Conservation (phyloP, 2,888 invertebrate species). For the Luperina nickerlii region DNA sequence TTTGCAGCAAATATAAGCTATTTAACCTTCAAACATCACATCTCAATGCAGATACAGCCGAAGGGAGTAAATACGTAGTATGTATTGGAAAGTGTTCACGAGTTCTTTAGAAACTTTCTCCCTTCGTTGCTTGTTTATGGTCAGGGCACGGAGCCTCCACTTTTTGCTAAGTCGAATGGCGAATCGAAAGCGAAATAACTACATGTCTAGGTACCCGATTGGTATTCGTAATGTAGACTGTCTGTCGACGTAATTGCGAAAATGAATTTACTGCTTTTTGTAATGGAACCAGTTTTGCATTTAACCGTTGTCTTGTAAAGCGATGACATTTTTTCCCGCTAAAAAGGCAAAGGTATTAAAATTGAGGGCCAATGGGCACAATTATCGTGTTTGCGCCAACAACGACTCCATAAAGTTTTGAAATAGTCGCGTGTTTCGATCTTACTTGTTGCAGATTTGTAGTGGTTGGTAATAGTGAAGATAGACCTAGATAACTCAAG, state of each 20-base stretch:
- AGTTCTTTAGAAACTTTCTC: constrained; percentile 71
- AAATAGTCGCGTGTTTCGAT: not conserved
- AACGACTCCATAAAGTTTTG: not conserved
- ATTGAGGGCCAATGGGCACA: not conserved
- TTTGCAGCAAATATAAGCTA: not conserved
- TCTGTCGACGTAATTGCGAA: constrained; percentile 51
- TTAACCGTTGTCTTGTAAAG: constrained; percentile 1
- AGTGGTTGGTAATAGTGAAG: not conserved
- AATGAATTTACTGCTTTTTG: constrained; percentile 47
- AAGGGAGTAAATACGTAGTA: constrained; percentile 54
- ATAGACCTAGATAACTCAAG: too few relatives aligned
- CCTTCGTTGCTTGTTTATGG: constrained; percentile 68
- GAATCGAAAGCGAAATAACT: constrained; percentile 72
- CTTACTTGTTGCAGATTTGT: not conserved
- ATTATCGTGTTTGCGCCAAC: not conserved
- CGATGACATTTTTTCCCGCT: constrained; percentile 10
- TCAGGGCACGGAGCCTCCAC: constrained; percentile 66
- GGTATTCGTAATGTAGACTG: constrained; percentile 51
- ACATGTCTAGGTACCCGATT: constrained; percentile 57
- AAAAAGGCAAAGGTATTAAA: constrained; percentile 27
- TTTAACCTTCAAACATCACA: not conserved
- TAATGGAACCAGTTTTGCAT: constrained; percentile 40
- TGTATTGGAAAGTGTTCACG: constrained; percentile 65
- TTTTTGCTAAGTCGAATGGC: constrained; percentile 68
- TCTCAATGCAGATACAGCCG: not conserved